Evolutionary conservation across 2,888 invertebrate species (phyloP).

Genomic region (Beris morrisii): DNA sequence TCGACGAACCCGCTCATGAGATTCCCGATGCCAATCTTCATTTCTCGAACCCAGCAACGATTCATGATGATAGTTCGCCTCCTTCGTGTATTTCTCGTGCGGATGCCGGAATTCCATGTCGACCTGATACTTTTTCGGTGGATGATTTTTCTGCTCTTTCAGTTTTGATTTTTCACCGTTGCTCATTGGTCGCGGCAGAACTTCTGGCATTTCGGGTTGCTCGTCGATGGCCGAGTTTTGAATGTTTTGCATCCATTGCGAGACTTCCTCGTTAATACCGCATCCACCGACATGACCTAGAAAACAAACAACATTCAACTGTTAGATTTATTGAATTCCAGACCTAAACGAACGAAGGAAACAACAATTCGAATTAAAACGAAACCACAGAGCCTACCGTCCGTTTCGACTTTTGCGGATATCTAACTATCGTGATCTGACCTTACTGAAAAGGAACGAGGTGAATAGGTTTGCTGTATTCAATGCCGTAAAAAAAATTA

Average conservation of each 20-base stretch:
- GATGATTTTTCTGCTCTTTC: slow-evolving; percentile 40
- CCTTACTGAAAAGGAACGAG: too few relatives aligned
- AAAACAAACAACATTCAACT: slow-evolving; percentile 38
- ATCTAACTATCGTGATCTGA: too few relatives aligned
- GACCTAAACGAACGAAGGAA: too few relatives aligned
- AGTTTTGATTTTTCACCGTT: slow-evolving; percentile 26
- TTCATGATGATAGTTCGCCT: slow-evolving; percentile 63
- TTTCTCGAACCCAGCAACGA: slow-evolving; percentile 41
- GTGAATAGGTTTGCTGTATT: too few relatives aligned
- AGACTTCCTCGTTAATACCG: slow-evolving; percentile 83
- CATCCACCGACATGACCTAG: slow-evolving; percentile 83
- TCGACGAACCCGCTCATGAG: slow-evolving; percentile 60
- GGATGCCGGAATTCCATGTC: slow-evolving; percentile 58
- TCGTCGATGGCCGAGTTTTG: slow-evolving; percentile 75
- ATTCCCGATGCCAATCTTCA: slow-evolving; percentile 57
- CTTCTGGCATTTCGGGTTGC: slow-evolving; percentile 28
- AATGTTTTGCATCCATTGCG: slow-evolving; percentile 90
- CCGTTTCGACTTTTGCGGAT: too few relatives aligned
- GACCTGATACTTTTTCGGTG: slow-evolving; percentile 34
- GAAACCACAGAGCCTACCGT: too few relatives aligned
- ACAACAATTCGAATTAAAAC: too few relatives aligned
- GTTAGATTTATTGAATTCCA: slow-evolving; percentile 2
- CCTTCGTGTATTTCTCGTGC: slow-evolving; percentile 75
- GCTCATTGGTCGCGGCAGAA: slow-evolving; percentile 41
- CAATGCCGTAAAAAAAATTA: too few relatives aligned